These are phyloP conservation scores for Rhynchomys soricoides DNA, from an alignment of 2,113 vertebrate genomes.

Conservation along the genomic window DNA sequence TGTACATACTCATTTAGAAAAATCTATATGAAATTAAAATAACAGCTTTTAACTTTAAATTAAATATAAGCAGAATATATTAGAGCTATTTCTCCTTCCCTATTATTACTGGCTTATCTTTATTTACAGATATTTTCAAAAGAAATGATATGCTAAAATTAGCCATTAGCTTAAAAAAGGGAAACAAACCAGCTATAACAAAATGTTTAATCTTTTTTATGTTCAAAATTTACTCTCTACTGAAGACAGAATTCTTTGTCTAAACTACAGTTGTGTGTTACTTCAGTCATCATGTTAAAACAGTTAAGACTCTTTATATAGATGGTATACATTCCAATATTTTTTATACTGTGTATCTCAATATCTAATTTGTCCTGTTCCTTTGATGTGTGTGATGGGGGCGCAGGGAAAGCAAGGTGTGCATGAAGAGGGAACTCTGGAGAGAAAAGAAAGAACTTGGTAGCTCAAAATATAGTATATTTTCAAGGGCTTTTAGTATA, in stretches of 20 bases:
- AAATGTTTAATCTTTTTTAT: neutral
- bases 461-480: neutral
- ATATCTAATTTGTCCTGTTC: fast-evolving
- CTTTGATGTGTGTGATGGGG: neutral
- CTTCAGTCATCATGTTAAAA: neutral
- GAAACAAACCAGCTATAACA: fast-evolving
- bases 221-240: neutral
- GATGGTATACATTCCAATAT: neutral
- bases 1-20: neutral
- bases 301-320: neutral
- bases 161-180: neutral
- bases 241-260: neutral
- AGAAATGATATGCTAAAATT: neutral
- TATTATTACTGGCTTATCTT: neutral
- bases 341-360: neutral
- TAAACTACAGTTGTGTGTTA: neutral
- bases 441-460: neutral
- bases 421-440: neutral
- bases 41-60: neutral
- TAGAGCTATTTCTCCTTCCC: neutral
- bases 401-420: neutral
- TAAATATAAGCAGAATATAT: neutral
- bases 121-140: neutral
- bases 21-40: neutral
- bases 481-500: neutral